phyloP scores from a whole-genome alignment of 1,140 invertebrate species.

The Sminthurides bifidus region DNA sequence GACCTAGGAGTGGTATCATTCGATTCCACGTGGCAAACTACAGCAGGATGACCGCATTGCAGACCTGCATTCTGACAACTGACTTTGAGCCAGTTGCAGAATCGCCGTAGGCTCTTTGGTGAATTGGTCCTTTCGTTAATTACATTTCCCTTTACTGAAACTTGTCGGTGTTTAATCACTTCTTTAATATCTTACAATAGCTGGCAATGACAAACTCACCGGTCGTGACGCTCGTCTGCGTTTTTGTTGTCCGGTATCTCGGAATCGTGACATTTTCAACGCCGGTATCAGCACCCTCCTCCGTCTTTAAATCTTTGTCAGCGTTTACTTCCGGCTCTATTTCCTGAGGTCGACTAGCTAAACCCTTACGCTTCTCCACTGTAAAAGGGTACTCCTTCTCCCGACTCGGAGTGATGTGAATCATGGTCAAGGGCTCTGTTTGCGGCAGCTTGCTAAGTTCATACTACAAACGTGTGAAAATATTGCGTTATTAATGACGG shows the following conservation, averaged over 20 bases:
- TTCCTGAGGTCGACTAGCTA: neutral
- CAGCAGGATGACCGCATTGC: neutral
- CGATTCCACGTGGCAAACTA: too few species aligned
- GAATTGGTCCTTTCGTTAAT: too few species aligned
- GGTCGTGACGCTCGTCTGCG: neutral
- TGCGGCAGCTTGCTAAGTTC: neutral
- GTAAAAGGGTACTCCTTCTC: conserved; percentile 1
- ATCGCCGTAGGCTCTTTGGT: too few species aligned
- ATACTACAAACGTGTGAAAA: neutral
- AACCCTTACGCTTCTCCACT: neutral
- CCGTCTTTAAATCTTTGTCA: neutral
- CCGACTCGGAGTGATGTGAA: conserved; percentile 5
- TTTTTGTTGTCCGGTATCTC: neutral
- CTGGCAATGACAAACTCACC: neutral
- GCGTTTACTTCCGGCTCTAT: neutral
- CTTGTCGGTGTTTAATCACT: too few species aligned
- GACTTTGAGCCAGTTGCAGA: neutral
- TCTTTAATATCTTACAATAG: neutral
- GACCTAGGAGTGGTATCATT: too few species aligned
- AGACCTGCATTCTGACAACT: neutral
- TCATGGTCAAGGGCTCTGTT: neutral
- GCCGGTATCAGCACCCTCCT: neutral
- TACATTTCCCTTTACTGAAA: too few species aligned
- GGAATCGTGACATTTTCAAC: neutral
- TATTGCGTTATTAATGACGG: neutral